These are phyloP conservation scores for Acanthococcus lagerstroemiae DNA, from an alignment of 2,888 invertebrate genomes.

Conservation along the genomic window DNA sequence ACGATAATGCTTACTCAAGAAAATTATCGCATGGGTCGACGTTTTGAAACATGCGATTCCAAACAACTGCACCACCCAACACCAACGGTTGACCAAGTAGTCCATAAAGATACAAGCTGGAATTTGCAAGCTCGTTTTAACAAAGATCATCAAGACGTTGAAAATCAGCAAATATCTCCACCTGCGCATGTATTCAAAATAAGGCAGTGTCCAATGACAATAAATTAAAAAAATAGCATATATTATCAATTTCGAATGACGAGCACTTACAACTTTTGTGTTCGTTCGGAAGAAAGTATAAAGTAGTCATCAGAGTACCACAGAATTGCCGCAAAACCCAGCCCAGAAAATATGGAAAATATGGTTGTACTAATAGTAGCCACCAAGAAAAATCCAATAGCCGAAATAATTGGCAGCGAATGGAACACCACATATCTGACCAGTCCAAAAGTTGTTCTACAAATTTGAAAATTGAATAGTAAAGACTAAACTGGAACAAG, in stretches of 20 bases:
- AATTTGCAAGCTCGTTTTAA: constrained; percentile 79
- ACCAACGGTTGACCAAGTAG: constrained; percentile 47
- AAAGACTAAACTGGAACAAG: background rate
- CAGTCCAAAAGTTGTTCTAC: constrained; percentile 16
- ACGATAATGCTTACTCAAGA: constrained; percentile 5
- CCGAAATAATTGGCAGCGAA: constrained; percentile 7
- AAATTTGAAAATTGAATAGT: background rate
- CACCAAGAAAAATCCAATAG: constrained; percentile 63
- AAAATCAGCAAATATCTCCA: constrained; percentile 86
- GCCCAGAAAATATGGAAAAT: constrained; percentile 90
- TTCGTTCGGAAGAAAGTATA: constrained; percentile 69
- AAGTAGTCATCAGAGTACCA: constrained; percentile 99
- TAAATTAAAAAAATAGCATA: no score
- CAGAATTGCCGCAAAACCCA: constrained; percentile 89
- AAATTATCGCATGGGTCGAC: background rate
- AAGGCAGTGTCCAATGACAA: no score
- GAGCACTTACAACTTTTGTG: constrained; percentile 60
- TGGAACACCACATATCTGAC: constrained; percentile 6
- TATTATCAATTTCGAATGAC: background rate
- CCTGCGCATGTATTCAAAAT: no score
- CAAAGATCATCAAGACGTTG: constrained; percentile 77
- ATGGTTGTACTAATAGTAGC: constrained; percentile 89
- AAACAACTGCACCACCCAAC: constrained; percentile 70
- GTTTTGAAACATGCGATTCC: constrained; percentile 71
- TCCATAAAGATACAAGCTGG: constrained; percentile 77